A percentile compares a stretch with the other conserved stretches of the same genome.
Evolutionary conservation across 92 coral and sea anemone genomes (phyloP).

Genomic region (Epizoanthus scotinus): DNA sequence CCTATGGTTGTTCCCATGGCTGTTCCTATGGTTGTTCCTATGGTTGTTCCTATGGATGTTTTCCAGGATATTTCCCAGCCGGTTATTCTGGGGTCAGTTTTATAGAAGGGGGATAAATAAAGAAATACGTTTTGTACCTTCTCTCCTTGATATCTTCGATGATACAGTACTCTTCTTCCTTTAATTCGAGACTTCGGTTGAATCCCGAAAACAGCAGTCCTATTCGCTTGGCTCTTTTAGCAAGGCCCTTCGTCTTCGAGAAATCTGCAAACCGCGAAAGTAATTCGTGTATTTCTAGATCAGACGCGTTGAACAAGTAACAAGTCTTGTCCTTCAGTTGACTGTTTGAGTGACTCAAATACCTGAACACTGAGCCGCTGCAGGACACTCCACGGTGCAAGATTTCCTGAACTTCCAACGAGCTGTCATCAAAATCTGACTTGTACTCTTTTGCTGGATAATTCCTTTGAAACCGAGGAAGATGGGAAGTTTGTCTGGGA

Average conservation of each 20-base stretch:
- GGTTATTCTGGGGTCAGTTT: too few species aligned
- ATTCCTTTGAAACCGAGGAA: background rate
- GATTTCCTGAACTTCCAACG: constrained; percentile 48
- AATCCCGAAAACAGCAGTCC: constrained; percentile 87
- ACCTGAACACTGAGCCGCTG: constrained; percentile 68
- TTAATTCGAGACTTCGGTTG: constrained; percentile 58
- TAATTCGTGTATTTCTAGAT: constrained; percentile 70
- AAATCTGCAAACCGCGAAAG: constrained; percentile 80
- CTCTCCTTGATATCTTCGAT: constrained; percentile 62
- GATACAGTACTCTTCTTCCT: constrained; percentile 56
- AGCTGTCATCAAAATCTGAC: constrained; percentile 30
- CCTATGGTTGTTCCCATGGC: too few species aligned
- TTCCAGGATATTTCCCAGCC: too few species aligned
- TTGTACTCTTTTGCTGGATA: background rate
- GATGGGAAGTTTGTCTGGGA: background rate
- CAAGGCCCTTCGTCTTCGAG: constrained; percentile 64
- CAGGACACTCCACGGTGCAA: constrained; percentile 65
- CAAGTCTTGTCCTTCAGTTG: constrained; percentile 85
- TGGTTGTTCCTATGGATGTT: too few species aligned
- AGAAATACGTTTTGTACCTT: constrained; percentile 7
- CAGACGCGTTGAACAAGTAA: constrained; percentile 71
- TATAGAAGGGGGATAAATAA: too few species aligned
- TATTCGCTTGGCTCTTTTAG: constrained; percentile 81
- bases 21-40: too few species aligned
- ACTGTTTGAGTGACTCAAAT: constrained; percentile 85